Evolutionary conservation across 2,797 vertebrate species (phyloP), one percentile per base, ranked within the genome.

Genomic region (Peromyscus aztecus): DNA sequence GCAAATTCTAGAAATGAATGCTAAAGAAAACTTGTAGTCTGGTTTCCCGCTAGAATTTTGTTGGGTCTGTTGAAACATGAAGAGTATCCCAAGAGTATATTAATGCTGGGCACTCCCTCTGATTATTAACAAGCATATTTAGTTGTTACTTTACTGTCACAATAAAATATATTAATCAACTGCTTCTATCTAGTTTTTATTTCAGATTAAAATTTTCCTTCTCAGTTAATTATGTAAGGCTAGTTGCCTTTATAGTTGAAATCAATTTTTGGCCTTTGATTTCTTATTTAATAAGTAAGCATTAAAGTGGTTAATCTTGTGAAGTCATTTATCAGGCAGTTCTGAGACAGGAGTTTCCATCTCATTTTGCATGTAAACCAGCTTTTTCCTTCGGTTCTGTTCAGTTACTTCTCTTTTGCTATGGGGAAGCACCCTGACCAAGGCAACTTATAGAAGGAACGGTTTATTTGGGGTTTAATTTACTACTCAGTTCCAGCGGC

Each of bases 191-290:
- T 75, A n/a, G 21, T 84, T 61, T 59, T 89, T 89, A 61, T 89
- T 88, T 49, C 43, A 59, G 9, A 77, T 95, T 80, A 90, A 89
- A 75, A 40, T 43, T 95, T 95, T 2, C 65, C 23, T 77, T 75
- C 3, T 37, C 0, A 88, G 6, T 85, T 97, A 92, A 76, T 94
- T 96, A 59, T 23, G 73, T 94, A 96, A 97, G 31, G 29, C 9
- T 86, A 90, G 61, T 93, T 93, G 49, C n/a, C 57, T 93, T 76
- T 92, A 59, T 83, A 93, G 19, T 86, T 95, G 23, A 55, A 65
- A 13, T 91, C 8, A 31, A 27, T 84, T 92, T 96, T 93, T 71
- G 7, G 29, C 43, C 10, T 85, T 92, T 91, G 83, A 61, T 90
- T 89, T 29, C 52, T 87, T 65, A 23, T 84, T 94, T 94, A 89